A percentile compares a stretch with the other conserved stretches of the same genome.
Evolutionary conservation across 2,113 vertebrate genomes (phyloP).

Genomic region (Stictonetta naevosa): DNA sequence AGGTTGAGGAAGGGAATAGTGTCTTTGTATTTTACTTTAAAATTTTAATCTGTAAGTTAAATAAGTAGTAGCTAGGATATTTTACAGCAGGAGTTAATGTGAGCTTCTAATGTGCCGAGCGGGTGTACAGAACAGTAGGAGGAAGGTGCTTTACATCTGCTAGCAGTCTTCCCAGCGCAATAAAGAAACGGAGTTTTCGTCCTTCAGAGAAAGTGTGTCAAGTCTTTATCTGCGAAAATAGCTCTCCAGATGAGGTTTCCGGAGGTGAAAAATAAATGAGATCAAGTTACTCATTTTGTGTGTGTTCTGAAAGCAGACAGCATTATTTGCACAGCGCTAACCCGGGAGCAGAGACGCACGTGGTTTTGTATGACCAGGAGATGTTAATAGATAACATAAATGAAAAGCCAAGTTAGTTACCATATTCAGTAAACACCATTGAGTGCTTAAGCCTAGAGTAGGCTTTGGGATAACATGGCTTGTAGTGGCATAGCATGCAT

Average conservation of each 20-base stretch:
- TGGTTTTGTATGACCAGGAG: fast-evolving
- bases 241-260: neutral
- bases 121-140: neutral
- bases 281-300: neutral
- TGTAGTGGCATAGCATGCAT: fast-evolving
- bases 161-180: neutral
- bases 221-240: neutral
- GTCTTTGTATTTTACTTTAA: neutral
- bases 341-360: neutral
- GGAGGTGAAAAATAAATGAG: neutral
- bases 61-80: neutral
- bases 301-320: neutral
- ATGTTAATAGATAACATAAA: neutral
- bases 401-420: neutral
- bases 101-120: neutral
- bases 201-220: neutral
- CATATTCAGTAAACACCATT: neutral
- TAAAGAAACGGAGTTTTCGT: neutral
- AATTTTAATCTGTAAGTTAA: neutral
- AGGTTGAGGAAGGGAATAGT: neutral
- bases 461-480: neutral
- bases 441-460: fast-evolving
- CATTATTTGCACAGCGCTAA: neutral
- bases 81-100: neutral
- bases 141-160: neutral